These are phyloP conservation scores for Caenorhabditis afra DNA, from an alignment of 2,888 invertebrate species.

Conservation along the genomic window DNA sequence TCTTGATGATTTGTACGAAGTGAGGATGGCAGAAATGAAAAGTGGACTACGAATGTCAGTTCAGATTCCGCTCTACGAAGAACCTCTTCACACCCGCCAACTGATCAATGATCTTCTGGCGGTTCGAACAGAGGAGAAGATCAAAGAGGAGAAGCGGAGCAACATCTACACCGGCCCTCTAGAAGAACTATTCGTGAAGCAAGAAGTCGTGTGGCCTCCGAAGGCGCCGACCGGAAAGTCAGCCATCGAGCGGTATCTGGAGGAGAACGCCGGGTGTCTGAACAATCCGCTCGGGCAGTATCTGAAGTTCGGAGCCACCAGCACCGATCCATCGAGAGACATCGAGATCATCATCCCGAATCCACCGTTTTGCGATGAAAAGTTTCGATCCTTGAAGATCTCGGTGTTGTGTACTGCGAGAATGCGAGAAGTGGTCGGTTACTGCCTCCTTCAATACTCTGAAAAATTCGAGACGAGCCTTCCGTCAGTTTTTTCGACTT, in stretches of 20 bases:
- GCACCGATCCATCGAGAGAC: constrained; percentile 25
- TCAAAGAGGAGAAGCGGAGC: constrained; percentile 39
- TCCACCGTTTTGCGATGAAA: constrained; percentile 13
- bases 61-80: constrained; percentile 65
- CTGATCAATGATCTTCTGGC: constrained; percentile 43
- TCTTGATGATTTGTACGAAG: constrained; percentile 53
- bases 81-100: constrained; percentile 41
- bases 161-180: constrained; percentile 47
- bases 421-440: constrained; percentile 60
- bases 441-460: constrained; percentile 50
- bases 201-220: constrained; percentile 29
- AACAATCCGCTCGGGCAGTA: constrained; percentile 57
- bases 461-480: constrained; percentile 25
- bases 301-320: constrained; percentile 48
- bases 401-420: constrained; percentile 47
- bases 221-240: constrained; percentile 34
- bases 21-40: constrained; percentile 8
- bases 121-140: constrained; percentile 44
- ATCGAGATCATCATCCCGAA: constrained; percentile 57
- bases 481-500: constrained; percentile 34
- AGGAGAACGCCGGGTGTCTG: constrained; percentile 38
- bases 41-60: background rate
- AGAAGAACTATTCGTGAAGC: constrained; percentile 43
- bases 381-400: constrained; percentile 30
- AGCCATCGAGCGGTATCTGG: constrained; percentile 39